These are phyloP conservation scores for Spodoptera exigua DNA, from an alignment of 2,888 invertebrate species.

Conservation along the genomic window DNA sequence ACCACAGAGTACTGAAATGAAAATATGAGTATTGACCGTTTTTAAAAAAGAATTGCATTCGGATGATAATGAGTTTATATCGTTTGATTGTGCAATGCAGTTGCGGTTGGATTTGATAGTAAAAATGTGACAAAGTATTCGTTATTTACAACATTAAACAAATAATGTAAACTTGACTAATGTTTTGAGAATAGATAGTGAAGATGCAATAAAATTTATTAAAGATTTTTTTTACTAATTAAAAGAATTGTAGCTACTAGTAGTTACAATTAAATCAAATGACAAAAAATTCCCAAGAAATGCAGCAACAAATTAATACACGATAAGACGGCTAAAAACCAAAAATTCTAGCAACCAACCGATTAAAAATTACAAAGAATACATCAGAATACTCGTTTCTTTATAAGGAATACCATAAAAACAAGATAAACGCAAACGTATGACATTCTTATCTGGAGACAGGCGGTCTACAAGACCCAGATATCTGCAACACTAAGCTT, in stretches of 20 bases:
- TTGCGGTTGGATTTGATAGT: too few species aligned
- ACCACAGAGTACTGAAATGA: constrained; percentile 16
- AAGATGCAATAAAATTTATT: too few species aligned
- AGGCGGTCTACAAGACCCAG: constrained; percentile 78
- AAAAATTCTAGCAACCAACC: constrained; percentile 51
- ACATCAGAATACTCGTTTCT: constrained; percentile 49
- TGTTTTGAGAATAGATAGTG: too few species aligned
- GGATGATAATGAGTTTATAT: too few species aligned
- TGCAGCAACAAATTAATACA: constrained; percentile 8
- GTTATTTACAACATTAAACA: too few species aligned
- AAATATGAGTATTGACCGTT: too few species aligned
- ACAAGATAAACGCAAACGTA: constrained; percentile 56
- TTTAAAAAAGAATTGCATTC: too few species aligned
- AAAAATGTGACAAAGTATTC: too few species aligned
- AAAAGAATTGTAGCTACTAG: neutral
- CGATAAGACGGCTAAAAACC: constrained; percentile 21
- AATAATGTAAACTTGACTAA: too few species aligned
- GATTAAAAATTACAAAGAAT: constrained; percentile 58
- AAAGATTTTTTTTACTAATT: neutral
- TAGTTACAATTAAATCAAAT: neutral
- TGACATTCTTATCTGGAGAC: constrained; percentile 81
- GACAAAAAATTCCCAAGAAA: neutral
- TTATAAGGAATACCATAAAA: constrained; percentile 56
- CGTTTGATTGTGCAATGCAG: too few species aligned
- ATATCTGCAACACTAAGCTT: constrained; percentile 62